Base-by-base conservation (phyloP, 2,888 invertebrate species). In the Eupsilia transversa region DNA sequence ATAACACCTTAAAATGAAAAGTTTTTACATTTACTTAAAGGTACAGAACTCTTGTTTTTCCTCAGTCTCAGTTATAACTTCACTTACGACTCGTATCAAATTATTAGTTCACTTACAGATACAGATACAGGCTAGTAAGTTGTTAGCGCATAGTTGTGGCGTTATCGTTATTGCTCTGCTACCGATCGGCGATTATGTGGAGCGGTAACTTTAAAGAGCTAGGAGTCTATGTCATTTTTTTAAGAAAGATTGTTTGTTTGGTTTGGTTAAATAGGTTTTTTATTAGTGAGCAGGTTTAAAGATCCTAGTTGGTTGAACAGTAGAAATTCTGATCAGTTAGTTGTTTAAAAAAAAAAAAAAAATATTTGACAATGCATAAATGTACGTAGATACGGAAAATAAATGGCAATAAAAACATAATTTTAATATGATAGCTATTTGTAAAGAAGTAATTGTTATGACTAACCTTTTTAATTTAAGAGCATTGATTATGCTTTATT, bases 61-160 rank as follows among this genome's bases (percentile, higher is more conserved):
- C 46, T 46, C 46, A 46, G 46, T 46, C 46, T 20, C 46, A 46
- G 46, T 7, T 43, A 17, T 17, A 43, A 17, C 5, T 43, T 17
- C 43, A 43, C 14, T 59, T 17, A 23, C 4, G 20, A 1, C 12
- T 52, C 35, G 33, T 65, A 52, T 38, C 27, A 20, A 33, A 57
- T 64, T 60, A 56, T 46, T n/a, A 54, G 57, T 33, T 33, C 46
- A 66, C 0, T 3, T 65, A 33, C 52, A 65, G 41, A 46, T 54
- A n/a, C n/a, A n/a, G n/a, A n/a, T n/a, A n/a, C 30, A 41, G 66
- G 60, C 14, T 46, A 30, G n/a, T n/a, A 52, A n/a, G 23, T 49
- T 23, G 73, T 46, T 27, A 23, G 57, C 5, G 49, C 63, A 72
- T 65, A 77, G 52, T 78, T 68, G 54, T 59, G 73, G 67, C 72